Evolutionary conservation across 2,888 invertebrate species (phyloP).

Genomic region (Orchesella flavescens): DNA sequence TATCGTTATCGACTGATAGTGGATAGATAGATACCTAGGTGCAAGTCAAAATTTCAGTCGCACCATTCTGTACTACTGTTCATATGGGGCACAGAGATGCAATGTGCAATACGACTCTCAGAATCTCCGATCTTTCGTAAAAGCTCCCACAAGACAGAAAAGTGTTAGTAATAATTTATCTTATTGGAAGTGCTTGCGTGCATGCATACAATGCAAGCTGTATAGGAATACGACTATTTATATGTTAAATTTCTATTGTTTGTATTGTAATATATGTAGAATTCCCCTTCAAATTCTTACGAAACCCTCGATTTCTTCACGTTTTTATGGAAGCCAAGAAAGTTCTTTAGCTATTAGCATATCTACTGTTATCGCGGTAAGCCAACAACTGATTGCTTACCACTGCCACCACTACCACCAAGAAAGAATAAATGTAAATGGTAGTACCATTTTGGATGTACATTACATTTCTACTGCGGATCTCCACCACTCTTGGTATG

Average conservation of each 20-base stretch:
- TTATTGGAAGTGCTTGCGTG: not conserved
- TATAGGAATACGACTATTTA: too few species aligned
- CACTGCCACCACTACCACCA: too few species aligned
- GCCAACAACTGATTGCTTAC: slow-evolving; percentile 5
- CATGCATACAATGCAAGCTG: too few species aligned
- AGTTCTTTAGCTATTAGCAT: not conserved
- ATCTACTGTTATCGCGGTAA: not conserved
- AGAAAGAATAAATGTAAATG: too few species aligned
- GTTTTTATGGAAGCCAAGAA: too few species aligned
- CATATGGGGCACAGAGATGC: not conserved
- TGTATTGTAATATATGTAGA: too few species aligned
- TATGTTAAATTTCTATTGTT: too few species aligned
- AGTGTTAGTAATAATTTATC: slow-evolving; percentile 47
- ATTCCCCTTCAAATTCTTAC: too few species aligned
- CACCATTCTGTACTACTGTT: not conserved
- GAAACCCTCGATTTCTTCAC: too few species aligned
- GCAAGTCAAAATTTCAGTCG: slow-evolving; percentile 3
- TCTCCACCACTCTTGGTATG: too few species aligned
- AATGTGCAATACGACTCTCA: slow-evolving; percentile 15
- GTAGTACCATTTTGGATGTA: too few species aligned
- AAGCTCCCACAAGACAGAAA: slow-evolving; percentile 46
- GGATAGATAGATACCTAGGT: not conserved
- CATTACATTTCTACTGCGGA: too few species aligned
- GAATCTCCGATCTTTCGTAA: slow-evolving; percentile 27
- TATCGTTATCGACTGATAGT: slow-evolving; percentile 14